Percentiles rank a stretch among this genome's conserved stretches.
phyloP scores from a whole-genome alignment of 1,140 invertebrate species.

The Aphis craccivora region DNA sequence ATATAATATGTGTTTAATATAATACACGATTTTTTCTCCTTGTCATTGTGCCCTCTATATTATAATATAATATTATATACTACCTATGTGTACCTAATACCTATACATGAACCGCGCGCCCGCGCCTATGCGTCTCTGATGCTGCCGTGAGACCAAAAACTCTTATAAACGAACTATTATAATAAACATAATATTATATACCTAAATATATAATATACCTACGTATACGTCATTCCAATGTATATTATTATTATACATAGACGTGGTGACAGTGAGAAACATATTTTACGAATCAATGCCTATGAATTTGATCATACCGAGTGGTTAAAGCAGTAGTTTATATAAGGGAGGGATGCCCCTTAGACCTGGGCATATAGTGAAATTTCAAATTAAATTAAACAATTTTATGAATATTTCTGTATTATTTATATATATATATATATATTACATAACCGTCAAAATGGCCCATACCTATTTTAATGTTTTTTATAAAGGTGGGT shows the following conservation, averaged over 20 bases:
- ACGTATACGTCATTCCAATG: not conserved
- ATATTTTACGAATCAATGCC: not conserved
- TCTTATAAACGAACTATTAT: not conserved
- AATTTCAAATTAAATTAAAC: too few species aligned
- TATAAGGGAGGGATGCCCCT: too few species aligned
- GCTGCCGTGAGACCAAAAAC: not conserved
- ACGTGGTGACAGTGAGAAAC: not conserved
- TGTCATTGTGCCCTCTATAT: not conserved
- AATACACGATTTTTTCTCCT: constrained; percentile 21
- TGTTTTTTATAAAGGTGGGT: too few species aligned
- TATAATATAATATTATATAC: not conserved
- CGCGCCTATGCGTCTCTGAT: not conserved
- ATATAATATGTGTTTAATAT: not conserved
- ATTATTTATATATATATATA: too few species aligned
- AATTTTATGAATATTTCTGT: too few species aligned
- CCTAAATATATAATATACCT: too few species aligned
- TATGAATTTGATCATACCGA: not conserved
- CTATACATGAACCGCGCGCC: not conserved
- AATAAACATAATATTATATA: not conserved
- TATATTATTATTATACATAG: not conserved
- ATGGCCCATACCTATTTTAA: too few species aligned
- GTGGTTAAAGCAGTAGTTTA: too few species aligned
- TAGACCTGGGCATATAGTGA: too few species aligned
- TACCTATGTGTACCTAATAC: not conserved
- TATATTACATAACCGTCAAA: too few species aligned